Base-by-base conservation (phyloP, 2,888 invertebrate species). In the Buathra laborator region DNA sequence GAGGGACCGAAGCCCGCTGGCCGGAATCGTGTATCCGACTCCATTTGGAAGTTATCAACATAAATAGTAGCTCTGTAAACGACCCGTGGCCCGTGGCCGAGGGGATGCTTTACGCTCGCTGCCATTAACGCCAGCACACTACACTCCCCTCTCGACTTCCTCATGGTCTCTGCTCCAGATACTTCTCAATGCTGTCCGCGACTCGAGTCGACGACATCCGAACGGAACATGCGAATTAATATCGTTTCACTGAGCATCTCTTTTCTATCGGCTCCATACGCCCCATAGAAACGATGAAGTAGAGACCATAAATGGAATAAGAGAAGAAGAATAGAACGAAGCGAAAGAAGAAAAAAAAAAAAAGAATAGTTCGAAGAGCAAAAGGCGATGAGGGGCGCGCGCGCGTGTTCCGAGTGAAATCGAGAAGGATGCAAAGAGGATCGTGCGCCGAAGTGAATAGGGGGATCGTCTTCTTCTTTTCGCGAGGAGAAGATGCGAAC, bases 31-130 rank as follows among this genome's bases (percentile, higher is more conserved):
- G 89, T 90, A 90, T 92, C 89, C 72, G 88, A 90, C 89, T 92
- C 90, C 91, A 91, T 92, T 93, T 91, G 89, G 89, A 89, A 92
- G 90, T 92, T 92, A 92, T 92, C 91, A 91, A 90, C 90, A 88
- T 90, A 92, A 92, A 92, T 90, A 90, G 89, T 86, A 85, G 91
- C 88, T 87, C 87, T 87, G 88, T 90, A 88, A 91, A 90, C 89
- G 89, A 88, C 86, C 87, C 83, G 82, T 85, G 86, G 86, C 85
- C 72, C 79, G 24, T 56, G 68, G 19, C 68, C 44, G 72, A 81
- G 77, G 84, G 84, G 74, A 82, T 85, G 86, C 87, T 91, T 89
- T 86, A 87, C 87, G 86, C 76, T 68, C 81, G 66, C 71, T 81
- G 81, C 88, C 88, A 88, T 90, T 90, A 90, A 88, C 88, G 79